These are phyloP conservation scores for Daboia siamensis DNA, from an alignment of 2,113 vertebrate genomes.

Conservation along the genomic window DNA sequence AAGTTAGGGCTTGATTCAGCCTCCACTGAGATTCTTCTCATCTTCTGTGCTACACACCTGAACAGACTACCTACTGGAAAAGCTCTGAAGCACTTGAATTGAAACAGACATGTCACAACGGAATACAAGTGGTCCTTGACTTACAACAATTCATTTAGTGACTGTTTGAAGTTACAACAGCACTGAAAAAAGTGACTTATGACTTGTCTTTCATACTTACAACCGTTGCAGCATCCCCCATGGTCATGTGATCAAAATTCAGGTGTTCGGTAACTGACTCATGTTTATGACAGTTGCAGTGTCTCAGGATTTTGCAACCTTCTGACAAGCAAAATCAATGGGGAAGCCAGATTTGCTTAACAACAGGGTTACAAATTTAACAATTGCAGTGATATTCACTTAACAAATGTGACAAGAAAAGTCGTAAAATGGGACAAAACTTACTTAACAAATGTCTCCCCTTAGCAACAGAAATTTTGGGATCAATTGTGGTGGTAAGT, in stretches of 20 bases:
- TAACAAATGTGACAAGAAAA: background rate
- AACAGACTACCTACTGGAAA: background rate
- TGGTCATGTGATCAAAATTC: background rate
- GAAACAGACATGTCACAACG: background rate
- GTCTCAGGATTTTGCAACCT: background rate
- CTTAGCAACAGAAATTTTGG: background rate
- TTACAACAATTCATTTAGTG: background rate
- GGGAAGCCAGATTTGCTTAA: too few species aligned
- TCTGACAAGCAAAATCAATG: background rate
- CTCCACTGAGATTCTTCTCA: background rate
- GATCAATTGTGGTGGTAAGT: background rate
- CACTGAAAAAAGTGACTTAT: background rate
- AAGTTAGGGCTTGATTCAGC: background rate
- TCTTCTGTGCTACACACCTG: background rate
- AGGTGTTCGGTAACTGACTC: background rate
- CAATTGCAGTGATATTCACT: background rate
- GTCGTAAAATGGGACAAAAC: background rate
- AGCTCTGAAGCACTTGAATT: background rate
- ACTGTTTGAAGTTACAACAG: background rate
- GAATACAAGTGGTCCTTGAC: background rate
- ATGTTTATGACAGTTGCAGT: background rate
- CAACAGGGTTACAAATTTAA: too few species aligned
- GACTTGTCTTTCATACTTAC: background rate
- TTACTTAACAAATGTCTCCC: background rate
- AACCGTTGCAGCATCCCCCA: background rate